A percentile compares a stretch with the other conserved stretches of the same genome.
These are phyloP conservation scores for Papilio helenus DNA, from an alignment of 1,140 invertebrate genomes.

Conservation along the genomic window DNA sequence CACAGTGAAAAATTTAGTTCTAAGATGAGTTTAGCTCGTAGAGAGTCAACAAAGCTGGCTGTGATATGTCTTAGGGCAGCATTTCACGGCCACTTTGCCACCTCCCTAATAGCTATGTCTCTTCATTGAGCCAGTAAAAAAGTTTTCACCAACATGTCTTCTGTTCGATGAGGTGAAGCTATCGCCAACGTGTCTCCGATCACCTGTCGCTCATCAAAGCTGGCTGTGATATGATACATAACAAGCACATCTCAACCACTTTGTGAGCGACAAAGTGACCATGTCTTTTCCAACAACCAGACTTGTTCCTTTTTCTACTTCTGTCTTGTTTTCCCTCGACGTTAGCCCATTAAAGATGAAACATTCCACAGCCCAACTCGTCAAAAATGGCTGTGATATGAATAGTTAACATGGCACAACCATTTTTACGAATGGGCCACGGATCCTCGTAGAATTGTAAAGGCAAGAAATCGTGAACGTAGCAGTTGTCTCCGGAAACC, in stretches of 20 bases:
- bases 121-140: background rate
- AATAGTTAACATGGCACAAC: conserved; percentile 65
- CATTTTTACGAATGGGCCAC: conserved; percentile 79
- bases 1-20: background rate
- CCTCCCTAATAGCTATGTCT: conserved; percentile 44
- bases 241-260: conserved; percentile 71
- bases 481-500: conserved; percentile 70
- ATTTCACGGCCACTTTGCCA: conserved; percentile 74
- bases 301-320: conserved; percentile 7
- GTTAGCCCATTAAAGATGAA: background rate
- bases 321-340: background rate
- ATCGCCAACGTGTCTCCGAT: conserved; percentile 24
- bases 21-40: conserved; percentile 38
- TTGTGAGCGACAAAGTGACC: conserved; percentile 67
- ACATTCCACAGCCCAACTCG: conserved; percentile 73
- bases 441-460: conserved; percentile 43
- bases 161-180: background rate
- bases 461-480: conserved; percentile 34
- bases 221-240: conserved; percentile 78
- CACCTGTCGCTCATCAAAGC: conserved; percentile 78
- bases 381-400: conserved; percentile 83
- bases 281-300: background rate
- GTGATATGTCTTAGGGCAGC: conserved; percentile 69
- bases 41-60: conserved; percentile 82
- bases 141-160: background rate